phyloP scores from a whole-genome alignment of 2,797 vertebrate species.

The Amphiprion clarkii region DNA sequence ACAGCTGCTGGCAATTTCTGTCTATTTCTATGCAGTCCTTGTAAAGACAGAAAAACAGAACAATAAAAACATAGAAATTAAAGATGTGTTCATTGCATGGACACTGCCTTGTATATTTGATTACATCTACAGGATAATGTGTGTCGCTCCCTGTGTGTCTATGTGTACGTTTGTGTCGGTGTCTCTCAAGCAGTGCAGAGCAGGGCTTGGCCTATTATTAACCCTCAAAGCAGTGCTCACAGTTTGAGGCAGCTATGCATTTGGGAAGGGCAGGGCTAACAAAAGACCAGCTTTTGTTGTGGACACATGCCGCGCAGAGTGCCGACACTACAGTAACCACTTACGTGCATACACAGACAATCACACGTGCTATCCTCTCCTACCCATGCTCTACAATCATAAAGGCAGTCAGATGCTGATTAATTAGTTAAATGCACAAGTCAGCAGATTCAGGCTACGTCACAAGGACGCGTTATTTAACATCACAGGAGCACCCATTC shows the following conservation, averaged over 20 bases:
- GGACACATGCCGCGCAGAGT: conserved; percentile 29
- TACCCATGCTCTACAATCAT: conserved; percentile 51
- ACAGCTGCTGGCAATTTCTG: conserved; percentile 7
- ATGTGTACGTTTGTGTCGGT: conserved; percentile 53
- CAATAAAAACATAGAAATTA: conserved; percentile 23
- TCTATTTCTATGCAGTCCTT: background rate
- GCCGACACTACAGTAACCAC: conserved; percentile 14
- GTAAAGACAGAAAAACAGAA: conserved; percentile 20
- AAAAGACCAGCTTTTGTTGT: conserved; percentile 66
- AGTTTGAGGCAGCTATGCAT: conserved; percentile 78
- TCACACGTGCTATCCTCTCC: conserved; percentile 13
- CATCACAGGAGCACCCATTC: conserved; percentile 5
- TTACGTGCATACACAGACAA: background rate
- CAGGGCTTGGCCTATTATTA: conserved; percentile 84
- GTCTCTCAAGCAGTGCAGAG: conserved; percentile 65
- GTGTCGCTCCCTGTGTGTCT: conserved; percentile 26
- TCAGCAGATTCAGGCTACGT: conserved; percentile 53
- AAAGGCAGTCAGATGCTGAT: conserved; percentile 51
- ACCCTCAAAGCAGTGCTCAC: conserved; percentile 70
- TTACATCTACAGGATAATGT: conserved; percentile 25
- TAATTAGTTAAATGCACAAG: conserved; percentile 64
- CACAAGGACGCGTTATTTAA: conserved; percentile 40
- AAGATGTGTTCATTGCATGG: conserved; percentile 8
- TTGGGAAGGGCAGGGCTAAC: conserved; percentile 68
- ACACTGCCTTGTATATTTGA: conserved; percentile 20